Conservation (phyloP, 2,113 vertebrate species). For the Machaerirhynchus nigripectus region DNA sequence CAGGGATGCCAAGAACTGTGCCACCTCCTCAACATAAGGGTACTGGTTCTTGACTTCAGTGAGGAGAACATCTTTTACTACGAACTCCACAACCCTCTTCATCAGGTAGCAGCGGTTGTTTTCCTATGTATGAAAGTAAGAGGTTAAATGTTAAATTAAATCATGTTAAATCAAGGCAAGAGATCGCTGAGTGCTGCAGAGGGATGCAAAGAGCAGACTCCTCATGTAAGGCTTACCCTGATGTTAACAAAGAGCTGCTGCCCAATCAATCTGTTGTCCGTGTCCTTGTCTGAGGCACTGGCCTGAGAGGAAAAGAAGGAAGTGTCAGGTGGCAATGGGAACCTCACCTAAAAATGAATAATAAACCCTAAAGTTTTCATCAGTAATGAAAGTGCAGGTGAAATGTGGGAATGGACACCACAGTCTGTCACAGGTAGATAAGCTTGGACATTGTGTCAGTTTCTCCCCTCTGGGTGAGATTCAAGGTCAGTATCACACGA, state of each 20-base stretch:
- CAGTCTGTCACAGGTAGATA: not conserved
- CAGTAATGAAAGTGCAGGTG: not conserved
- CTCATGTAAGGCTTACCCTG: conserved; percentile 29
- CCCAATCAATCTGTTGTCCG: conserved; percentile 69
- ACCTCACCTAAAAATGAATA: not conserved
- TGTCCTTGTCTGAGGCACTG: conserved; percentile 64
- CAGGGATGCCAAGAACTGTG: conserved; percentile 63
- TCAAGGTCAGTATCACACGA: not conserved
- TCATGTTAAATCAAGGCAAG: not conserved
- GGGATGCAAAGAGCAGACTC: not conserved
- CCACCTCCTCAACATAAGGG: conserved; percentile 50
- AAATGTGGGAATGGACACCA: not conserved
- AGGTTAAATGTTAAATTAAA: no score
- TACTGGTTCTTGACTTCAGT: conserved; percentile 16
- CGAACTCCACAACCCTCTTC: conserved; percentile 68
- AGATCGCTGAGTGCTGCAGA: not conserved
- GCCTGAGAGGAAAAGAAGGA: conserved; percentile 33
- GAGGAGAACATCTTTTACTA: conserved; percentile 68
- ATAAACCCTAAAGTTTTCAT: not conserved
- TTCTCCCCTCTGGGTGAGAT: not conserved
- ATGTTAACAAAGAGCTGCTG: conserved; percentile 56
- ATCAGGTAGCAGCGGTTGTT: conserved; percentile 76
- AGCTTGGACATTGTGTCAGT: not conserved
- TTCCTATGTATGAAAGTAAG: conserved; percentile 27
- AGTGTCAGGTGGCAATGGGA: not conserved